Percentiles rank a stretch among this genome's conserved stretches.
Conservation (phyloP, 2,888 invertebrate species). For the Cephus nigrinus region DNA sequence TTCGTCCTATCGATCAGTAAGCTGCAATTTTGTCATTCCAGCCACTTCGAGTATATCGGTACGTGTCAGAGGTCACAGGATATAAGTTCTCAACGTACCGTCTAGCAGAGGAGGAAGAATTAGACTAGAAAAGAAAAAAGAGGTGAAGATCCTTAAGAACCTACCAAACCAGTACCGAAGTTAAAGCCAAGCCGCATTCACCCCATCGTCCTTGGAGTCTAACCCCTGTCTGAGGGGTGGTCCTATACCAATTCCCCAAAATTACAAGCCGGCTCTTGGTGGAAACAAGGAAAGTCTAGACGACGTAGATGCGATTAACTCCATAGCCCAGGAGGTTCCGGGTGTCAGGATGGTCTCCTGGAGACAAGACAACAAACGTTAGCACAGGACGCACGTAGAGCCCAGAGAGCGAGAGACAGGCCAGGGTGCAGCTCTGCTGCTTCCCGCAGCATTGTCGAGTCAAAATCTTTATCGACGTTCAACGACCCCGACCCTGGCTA, state of each 20-base stretch:
- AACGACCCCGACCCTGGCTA: constrained; percentile 67
- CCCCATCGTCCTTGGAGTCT: neutral
- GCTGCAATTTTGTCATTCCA: neutral
- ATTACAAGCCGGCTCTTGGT: neutral
- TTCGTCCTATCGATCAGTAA: neutral
- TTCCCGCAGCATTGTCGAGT: constrained; percentile 52
- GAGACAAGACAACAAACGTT: neutral
- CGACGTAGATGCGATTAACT: neutral
- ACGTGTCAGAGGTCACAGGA: neutral
- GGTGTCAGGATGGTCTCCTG: neutral
- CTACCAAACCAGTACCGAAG: neutral
- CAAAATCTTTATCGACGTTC: constrained; percentile 67
- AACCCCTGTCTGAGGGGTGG: neutral
- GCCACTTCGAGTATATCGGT: neutral
- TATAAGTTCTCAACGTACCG: too few relatives aligned
- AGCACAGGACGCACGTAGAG: neutral
- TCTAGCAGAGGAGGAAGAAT: neutral
- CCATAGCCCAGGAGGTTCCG: neutral
- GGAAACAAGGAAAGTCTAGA: neutral
- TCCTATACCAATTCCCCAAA: neutral
- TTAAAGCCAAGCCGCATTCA: neutral
- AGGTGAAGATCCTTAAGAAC: neutral
- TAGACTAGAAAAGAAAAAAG: too few relatives aligned
- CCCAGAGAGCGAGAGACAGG: neutral
- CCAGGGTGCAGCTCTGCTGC: constrained; percentile 2